phyloP scores from a whole-genome alignment of 1,140 invertebrate genomes.

The Papilio aristodemus region DNA sequence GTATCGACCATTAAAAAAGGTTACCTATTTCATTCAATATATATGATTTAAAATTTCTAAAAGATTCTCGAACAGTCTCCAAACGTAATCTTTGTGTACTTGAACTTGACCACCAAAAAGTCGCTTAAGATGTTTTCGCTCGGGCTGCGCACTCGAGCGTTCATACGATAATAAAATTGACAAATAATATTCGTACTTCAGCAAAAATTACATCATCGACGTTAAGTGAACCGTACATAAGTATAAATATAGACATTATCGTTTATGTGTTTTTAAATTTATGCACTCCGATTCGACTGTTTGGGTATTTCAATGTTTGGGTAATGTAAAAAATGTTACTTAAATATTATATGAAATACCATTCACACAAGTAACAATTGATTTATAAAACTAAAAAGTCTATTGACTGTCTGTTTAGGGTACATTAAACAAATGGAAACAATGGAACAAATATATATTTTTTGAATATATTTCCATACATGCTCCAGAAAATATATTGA shows the following conservation, averaged over 20 bases:
- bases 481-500: no score
- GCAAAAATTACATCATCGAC: constrained; percentile 64
- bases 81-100: constrained; percentile 35
- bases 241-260: constrained; percentile 35
- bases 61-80: constrained; percentile 8
- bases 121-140: constrained; percentile 47
- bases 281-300: not conserved
- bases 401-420: no score
- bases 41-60: not conserved
- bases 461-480: no score
- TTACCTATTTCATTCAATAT: no score
- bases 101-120: constrained; percentile 74
- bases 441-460: no score
- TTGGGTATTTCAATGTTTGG: not conserved
- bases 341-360: no score
- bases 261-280: constrained; percentile 7
- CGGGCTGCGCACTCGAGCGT: constrained; percentile 50
- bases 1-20: not conserved
- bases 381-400: no score
- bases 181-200: constrained; percentile 57
- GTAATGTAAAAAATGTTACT: no score
- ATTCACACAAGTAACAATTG: no score
- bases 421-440: no score
- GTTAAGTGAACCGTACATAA: constrained; percentile 38
- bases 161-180: constrained; percentile 56